Evolutionary conservation across 1,140 invertebrate genomes (phyloP).

Genomic region (Cephus cinctus): DNA sequence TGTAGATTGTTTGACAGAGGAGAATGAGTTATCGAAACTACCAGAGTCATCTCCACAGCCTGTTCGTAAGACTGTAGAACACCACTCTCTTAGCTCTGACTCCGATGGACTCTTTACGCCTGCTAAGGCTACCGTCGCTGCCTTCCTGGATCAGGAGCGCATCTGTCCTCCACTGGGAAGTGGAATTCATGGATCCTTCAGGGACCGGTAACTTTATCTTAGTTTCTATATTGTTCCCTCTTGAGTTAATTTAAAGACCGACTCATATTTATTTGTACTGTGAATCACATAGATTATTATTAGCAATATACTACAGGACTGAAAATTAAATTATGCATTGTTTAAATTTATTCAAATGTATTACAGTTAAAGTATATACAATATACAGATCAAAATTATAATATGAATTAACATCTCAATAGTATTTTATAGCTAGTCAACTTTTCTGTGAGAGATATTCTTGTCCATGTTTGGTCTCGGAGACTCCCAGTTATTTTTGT

Average conservation of each 20-base stretch:
- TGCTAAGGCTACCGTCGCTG: conserved; percentile 39
- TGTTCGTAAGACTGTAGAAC: conserved; percentile 44
- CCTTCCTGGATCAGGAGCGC: conserved; percentile 41
- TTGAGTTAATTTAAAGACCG: no score
- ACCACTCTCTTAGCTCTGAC: conserved; percentile 64
- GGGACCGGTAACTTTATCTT: conserved; percentile 61
- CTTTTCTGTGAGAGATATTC: no score
- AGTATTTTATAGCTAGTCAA: neutral
- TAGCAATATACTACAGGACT: no score
- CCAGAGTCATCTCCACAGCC: conserved; percentile 15
- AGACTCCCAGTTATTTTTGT: no score
- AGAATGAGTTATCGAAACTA: conserved; percentile 16
- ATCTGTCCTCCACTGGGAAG: conserved; percentile 43
- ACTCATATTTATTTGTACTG: neutral
- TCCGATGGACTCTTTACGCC: conserved; percentile 65
- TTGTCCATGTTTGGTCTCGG: no score
- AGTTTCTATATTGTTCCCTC: no score
- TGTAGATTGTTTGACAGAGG: conserved; percentile 20
- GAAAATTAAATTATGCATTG: neutral
- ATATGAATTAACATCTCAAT: neutral
- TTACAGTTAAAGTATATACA: no score
- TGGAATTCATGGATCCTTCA: conserved; percentile 53
- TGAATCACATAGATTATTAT: neutral
- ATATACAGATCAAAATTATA: neutral
- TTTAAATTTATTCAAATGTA: no score